Percentiles rank a stretch among this genome's conserved stretches.
These are phyloP conservation scores for Phortica okadai DNA, from an alignment of 2,888 invertebrate genomes.

Conservation along the genomic window DNA sequence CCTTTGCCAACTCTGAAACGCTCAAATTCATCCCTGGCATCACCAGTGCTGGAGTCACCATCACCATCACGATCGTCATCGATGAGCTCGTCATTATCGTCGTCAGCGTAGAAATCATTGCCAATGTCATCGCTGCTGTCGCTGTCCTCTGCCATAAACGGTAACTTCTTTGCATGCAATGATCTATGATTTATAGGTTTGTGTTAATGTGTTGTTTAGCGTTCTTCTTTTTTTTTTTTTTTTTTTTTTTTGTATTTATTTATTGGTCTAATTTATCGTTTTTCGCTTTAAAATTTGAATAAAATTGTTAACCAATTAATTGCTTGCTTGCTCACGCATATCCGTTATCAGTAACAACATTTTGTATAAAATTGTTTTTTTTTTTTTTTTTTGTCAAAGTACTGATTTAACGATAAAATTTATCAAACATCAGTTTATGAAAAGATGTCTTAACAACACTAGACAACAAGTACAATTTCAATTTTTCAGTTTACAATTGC, in stretches of 20 bases:
- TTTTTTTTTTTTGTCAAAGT: slow-evolving; percentile 15
- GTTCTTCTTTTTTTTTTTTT: neutral
- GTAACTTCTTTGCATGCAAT: slow-evolving; percentile 62
- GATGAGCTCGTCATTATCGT: neutral
- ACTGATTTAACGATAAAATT: too few relatives aligned
- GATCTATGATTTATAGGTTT: slow-evolving; percentile 59
- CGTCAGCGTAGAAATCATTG: neutral
- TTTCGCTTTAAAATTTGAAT: slow-evolving; percentile 5
- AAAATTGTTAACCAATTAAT: neutral
- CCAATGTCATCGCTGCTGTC: neutral
- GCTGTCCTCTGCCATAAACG: slow-evolving; percentile 49
- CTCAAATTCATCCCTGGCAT: too few relatives aligned
- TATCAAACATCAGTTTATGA: too few relatives aligned
- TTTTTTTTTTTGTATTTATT: neutral
- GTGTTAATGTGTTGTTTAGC: slow-evolving; percentile 26
- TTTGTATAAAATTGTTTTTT: neutral
- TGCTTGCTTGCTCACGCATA: too few relatives aligned
- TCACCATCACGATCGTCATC: neutral
- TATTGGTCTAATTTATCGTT: slow-evolving; percentile 22
- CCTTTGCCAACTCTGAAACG: neutral
- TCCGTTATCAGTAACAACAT: too few relatives aligned
- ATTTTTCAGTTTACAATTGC: too few relatives aligned
- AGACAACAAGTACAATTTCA: too few relatives aligned
- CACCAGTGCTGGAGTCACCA: too few relatives aligned
- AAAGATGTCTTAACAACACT: too few relatives aligned